Percentiles rank a stretch among this genome's conserved stretches.
Conservation (phyloP, 2,797 vertebrate species). For the Muraenolepis orangiensis region DNA sequence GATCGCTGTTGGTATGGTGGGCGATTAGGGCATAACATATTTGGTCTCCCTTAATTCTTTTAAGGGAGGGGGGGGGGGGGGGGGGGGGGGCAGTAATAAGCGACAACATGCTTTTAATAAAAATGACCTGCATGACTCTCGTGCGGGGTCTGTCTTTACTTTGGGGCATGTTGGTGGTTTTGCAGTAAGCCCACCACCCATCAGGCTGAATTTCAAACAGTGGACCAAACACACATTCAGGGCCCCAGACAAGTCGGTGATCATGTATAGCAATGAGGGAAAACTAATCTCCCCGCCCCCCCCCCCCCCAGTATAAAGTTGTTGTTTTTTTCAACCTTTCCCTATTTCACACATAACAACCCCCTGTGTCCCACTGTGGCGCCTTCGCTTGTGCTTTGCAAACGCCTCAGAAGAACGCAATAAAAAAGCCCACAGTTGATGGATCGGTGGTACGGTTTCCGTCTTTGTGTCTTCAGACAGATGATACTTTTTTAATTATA, state of each 20-base stretch:
- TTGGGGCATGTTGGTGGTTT: conserved; percentile 59
- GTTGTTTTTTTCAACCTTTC: conserved; percentile 6
- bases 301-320: background rate
- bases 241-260: conserved; percentile 46
- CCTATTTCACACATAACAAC: background rate
- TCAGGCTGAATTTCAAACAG: conserved; percentile 52
- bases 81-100: conserved; percentile 40
- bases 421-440: no score
- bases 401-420: no score
- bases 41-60: conserved; percentile 30
- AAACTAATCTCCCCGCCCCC: conserved; percentile 36
- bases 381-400: no score
- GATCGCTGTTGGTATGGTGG: conserved; percentile 34
- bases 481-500: background rate
- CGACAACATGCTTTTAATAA: conserved; percentile 53
- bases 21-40: conserved; percentile 34
- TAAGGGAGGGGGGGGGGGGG: conserved; percentile 27
- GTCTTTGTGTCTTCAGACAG: no score
- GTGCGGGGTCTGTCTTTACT: conserved; percentile 51
- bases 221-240: conserved; percentile 57
- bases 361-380: background rate
- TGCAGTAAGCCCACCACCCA: conserved; percentile 56
- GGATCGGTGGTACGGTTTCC: no score
- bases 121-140: conserved; percentile 50
- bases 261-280: conserved; percentile 26